phyloP scores from a whole-genome alignment of 2,797 vertebrate species.

The Momotus momota region DNA sequence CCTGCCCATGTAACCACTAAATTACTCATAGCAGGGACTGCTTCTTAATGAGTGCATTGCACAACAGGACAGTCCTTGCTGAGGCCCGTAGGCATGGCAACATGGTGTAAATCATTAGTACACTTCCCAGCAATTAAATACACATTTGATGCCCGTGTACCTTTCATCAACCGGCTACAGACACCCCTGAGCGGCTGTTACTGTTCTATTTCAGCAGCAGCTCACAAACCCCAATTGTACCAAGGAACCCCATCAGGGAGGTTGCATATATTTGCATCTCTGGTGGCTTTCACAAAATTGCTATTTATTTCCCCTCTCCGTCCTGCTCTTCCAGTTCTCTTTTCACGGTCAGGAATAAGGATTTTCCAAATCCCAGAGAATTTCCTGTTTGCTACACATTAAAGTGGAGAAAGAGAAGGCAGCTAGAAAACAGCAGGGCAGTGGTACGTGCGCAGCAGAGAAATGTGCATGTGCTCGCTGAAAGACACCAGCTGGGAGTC shows the following conservation, averaged over 20 bases:
- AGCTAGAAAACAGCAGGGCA: background rate
- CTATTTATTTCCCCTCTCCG: background rate
- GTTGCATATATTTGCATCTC: background rate
- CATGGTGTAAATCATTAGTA: background rate
- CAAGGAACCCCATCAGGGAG: background rate
- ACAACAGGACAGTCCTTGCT: background rate
- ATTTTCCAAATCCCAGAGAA: background rate
- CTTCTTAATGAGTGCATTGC: background rate
- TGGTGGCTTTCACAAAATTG: background rate
- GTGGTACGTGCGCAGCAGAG: background rate
- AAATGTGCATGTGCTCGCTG: background rate
- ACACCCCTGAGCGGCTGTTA: background rate
- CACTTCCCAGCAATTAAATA: slow-evolving; percentile 6
- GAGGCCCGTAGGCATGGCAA: background rate
- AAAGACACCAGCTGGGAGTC: background rate
- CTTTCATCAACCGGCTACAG: background rate
- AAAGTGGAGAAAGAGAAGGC: background rate
- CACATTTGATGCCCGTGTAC: background rate
- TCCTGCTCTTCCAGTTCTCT: background rate
- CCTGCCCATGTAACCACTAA: background rate
- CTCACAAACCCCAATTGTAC: background rate
- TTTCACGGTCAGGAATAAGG: background rate
- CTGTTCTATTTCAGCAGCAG: background rate
- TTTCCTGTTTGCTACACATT: background rate
- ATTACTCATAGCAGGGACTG: background rate